Percentiles rank a stretch among this genome's conserved stretches.
Conservation (phyloP, 2,113 vertebrate species). For the Protomyctophum bolini region DNA sequence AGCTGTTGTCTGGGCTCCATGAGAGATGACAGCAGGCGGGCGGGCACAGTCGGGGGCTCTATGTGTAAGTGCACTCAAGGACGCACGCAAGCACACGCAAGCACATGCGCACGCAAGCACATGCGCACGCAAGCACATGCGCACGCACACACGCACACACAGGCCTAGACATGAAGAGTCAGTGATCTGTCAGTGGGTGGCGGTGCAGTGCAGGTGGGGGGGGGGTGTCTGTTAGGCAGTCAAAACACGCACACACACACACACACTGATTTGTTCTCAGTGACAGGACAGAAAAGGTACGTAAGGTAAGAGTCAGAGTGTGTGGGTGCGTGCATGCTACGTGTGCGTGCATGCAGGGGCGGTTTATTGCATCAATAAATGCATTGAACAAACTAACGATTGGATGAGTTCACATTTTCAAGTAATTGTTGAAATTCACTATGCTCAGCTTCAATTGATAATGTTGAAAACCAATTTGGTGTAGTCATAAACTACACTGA, state of each 20-base stretch:
- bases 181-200: conserved; percentile 72
- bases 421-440: no score
- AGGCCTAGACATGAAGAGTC: conserved; percentile 62
- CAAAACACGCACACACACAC: conserved; percentile 45
- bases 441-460: no score
- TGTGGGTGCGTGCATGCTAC: conserved; percentile 5
- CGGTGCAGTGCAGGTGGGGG: conserved; percentile 58
- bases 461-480: no score
- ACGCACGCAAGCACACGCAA: background rate
- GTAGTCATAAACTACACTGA: no score
- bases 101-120: conserved; percentile 13
- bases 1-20: conserved; percentile 44
- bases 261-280: conserved; percentile 70
- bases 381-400: no score
- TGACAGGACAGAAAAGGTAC: conserved; percentile 57
- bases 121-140: background rate
- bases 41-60: conserved; percentile 48
- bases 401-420: no score
- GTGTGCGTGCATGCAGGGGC: background rate
- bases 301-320: background rate
- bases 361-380: no score
- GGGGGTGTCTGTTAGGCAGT: conserved; percentile 1
- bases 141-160: conserved; percentile 24
- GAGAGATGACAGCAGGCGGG: conserved; percentile 68
- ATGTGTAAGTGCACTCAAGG: conserved; percentile 33